Conservation (phyloP, 2,888 invertebrate species). For the Hypena proboscidalis region DNA sequence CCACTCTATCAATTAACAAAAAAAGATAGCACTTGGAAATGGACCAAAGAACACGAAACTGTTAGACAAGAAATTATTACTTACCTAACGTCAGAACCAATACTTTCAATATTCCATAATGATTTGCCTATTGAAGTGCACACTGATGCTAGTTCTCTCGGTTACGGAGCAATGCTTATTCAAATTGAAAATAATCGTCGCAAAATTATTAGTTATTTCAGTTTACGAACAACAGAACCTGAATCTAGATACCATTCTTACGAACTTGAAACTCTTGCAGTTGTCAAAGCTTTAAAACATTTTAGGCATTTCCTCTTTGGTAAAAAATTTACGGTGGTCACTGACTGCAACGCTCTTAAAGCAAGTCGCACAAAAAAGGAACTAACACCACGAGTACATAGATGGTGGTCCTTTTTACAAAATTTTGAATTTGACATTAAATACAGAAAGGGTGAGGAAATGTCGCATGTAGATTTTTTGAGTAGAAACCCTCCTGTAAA, state of each 20-base stretch:
- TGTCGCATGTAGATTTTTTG: conserved; percentile 8
- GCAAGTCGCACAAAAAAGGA: too few species aligned
- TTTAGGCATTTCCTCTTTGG: conserved; percentile 11
- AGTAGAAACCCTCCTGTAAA: conserved; percentile 9
- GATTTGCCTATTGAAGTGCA: neutral
- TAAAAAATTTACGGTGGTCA: conserved; percentile 11
- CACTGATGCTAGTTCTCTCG: neutral
- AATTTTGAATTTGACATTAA: conserved; percentile 14
- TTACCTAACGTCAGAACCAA: neutral
- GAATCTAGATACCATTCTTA: neutral
- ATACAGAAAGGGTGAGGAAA: conserved; percentile 18
- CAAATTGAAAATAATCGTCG: neutral
- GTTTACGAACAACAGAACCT: neutral
- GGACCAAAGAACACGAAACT: neutral
- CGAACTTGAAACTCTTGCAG: neutral
- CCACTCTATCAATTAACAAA: neutral
- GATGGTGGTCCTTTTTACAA: conserved; percentile 15
- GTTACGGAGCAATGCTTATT: neutral
- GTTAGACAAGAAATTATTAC: neutral
- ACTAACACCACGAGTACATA: neutral
- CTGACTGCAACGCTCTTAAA: conserved; percentile 12
- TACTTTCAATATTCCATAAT: neutral
- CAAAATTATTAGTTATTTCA: neutral
- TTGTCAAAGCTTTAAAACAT: conserved; percentile 16
- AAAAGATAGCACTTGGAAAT: neutral